Evolutionary conservation across 2,797 vertebrate genomes (phyloP).

Genomic region (Monodelphis domestica): DNA sequence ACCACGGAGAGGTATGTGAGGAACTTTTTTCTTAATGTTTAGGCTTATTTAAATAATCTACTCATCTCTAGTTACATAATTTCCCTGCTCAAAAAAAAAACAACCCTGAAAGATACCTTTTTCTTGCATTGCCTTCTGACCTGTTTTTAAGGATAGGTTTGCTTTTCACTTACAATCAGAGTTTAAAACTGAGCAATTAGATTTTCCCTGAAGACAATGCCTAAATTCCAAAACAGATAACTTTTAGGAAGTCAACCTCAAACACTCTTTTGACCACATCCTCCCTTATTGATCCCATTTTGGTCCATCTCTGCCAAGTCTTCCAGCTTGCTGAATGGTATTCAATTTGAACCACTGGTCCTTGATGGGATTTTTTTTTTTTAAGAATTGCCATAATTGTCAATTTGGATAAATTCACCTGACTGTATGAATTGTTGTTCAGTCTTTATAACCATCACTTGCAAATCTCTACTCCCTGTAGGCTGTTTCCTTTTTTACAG

Average conservation of each 20-base stretch:
- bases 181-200: constrained; percentile 23
- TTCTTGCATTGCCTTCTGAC: neutral
- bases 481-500: neutral
- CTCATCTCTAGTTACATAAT: constrained; percentile 19
- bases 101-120: no score
- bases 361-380: constrained; percentile 6
- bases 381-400: neutral
- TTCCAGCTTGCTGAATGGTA: constrained; percentile 17
- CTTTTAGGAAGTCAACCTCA: constrained; percentile 17
- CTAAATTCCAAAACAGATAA: constrained; percentile 34
- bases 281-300: constrained; percentile 47
- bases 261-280: constrained; percentile 44
- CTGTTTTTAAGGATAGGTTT: constrained; percentile 24
- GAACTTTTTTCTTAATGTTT: constrained; percentile 42
- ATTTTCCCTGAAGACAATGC: constrained; percentile 27
- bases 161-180: constrained; percentile 43
- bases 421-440: constrained; percentile 25
- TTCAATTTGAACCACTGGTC: constrained; percentile 17
- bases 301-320: constrained; percentile 24
- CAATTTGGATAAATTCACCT: neutral
- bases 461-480: constrained; percentile 6
- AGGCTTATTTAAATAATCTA: constrained; percentile 18
- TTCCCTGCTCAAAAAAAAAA: no score
- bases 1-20: neutral
- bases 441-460: constrained; percentile 29